phyloP scores from a whole-genome alignment of 2,888 invertebrate species.

The Trissoscelio sp. region DNA sequence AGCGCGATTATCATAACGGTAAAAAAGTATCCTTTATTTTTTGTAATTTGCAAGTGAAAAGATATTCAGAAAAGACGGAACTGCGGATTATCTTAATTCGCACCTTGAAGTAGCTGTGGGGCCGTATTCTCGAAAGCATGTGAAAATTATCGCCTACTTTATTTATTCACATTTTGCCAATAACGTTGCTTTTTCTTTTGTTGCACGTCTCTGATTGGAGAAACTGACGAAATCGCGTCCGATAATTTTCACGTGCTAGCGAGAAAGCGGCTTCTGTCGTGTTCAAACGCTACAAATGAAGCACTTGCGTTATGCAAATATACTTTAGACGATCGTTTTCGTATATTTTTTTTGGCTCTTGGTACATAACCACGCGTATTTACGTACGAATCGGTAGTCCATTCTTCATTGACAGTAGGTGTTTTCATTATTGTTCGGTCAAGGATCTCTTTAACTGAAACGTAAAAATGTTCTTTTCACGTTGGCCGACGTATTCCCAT shows the following conservation, averaged over 20 bases:
- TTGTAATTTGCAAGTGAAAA: constrained; percentile 55
- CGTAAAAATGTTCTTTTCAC: too few species aligned
- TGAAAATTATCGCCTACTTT: constrained; percentile 66
- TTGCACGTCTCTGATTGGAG: constrained; percentile 35
- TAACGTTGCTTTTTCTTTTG: constrained; percentile 45
- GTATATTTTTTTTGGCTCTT: constrained; percentile 2
- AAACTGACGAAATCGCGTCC: constrained; percentile 42
- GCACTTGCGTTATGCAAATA: constrained; percentile 49
- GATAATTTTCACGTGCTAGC: constrained; percentile 51
- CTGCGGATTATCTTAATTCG: constrained; percentile 64
- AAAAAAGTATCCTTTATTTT: constrained; percentile 46
- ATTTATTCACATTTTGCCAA: constrained; percentile 61
- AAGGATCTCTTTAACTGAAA: constrained; percentile 3
- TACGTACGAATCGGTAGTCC: constrained; percentile 20
- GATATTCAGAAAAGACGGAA: constrained; percentile 55
- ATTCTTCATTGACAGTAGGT: too few species aligned
- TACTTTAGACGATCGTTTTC: constrained; percentile 24
- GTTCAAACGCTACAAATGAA: constrained; percentile 44
- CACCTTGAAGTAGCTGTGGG: constrained; percentile 55
- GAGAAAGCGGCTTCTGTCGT: constrained; percentile 57
- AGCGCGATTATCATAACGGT: constrained; percentile 53
- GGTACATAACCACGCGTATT: background rate
- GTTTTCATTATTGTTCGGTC: constrained; percentile 1
- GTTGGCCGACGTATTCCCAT: background rate
- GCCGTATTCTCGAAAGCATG: constrained; percentile 61